Evolutionary conservation across 1,140 invertebrate species (phyloP), one percentile per base, ranked within the genome.

Genomic region (Sinonovacula constricta): DNA sequence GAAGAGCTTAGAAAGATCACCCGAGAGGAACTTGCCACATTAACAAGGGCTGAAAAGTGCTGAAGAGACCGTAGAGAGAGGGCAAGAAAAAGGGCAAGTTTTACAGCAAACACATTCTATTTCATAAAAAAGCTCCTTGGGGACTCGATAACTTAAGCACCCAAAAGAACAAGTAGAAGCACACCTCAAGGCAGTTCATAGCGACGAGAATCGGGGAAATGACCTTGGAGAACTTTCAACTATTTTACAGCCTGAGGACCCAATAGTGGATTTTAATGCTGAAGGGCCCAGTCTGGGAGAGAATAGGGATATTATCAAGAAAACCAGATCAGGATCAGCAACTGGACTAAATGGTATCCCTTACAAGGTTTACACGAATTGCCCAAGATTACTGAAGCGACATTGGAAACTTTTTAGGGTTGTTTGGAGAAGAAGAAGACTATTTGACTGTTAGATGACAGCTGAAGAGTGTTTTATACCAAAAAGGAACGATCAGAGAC

Each of bases 291-390:
- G 10, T 24, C 51, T 53, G 66, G 26, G 56, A 34, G 66, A 69
- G n/a, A 28, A 54, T 22, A 33, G n/a, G n/a, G 28, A 69, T n/a
- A 31, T 69, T 30, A 33, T 69, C 24, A 69, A 28, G 22, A 69
- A 69, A 22, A 30, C 45, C 5, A n/a, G 66, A 69, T 15, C 39
- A 54, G 15, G 34, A n/a, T 69, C 51, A 31, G 51, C 49, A n/a
- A 45, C 39, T 7, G 66, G 66, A 2, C 66, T 31, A 54, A 69
- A 56, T 34, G 49, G 66, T 34, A 56, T 56, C 30, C 45, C 49
- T 5, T 33, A 56, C 51, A 69, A 69, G 31, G 66, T 69, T 3
- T 69, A 28, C 45, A 53, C 30, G 51, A 69, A 54, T 15, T 54
- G 18, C 28, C 66, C 51, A 5, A 69, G 26, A 28, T 4, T 69